Conservation (phyloP, 2,888 invertebrate genomes). For the Callyntrura sp. region DNA sequence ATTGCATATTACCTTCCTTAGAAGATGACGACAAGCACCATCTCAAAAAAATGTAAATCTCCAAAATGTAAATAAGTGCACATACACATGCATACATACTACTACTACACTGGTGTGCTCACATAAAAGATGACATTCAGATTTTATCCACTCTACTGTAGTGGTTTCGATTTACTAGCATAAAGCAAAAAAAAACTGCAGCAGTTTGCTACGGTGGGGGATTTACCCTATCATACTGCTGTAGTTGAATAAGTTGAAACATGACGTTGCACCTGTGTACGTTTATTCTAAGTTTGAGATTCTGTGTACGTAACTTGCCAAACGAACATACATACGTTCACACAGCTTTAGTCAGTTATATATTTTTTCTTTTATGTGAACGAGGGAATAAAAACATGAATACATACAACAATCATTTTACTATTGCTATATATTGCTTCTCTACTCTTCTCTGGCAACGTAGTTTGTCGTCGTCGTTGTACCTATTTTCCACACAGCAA, state of each 20-base stretch:
- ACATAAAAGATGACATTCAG: constrained; percentile 53
- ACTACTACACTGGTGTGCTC: background rate
- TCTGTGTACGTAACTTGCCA: background rate
- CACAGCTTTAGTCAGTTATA: background rate
- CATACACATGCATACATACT: background rate
- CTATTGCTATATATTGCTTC: background rate
- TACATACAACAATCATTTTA: background rate
- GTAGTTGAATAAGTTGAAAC: background rate
- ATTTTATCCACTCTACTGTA: constrained; percentile 50
- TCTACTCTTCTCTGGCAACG: constrained; percentile 7
- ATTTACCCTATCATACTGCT: constrained; percentile 2
- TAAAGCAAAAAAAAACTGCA: constrained; percentile 28
- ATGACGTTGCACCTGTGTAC: no score
- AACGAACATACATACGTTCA: background rate
- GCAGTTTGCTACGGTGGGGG: constrained; percentile 24
- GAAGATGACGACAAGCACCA: constrained; percentile 6
- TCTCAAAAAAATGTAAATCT: constrained; percentile 43
- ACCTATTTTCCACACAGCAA: constrained; percentile 19
- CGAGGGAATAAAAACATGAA: background rate
- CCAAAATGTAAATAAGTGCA: constrained; percentile 4
- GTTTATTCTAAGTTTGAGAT: background rate
- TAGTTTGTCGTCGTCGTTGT: no score
- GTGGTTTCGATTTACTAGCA: constrained; percentile 17
- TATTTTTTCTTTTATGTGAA: background rate
- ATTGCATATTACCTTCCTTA: constrained; percentile 26